A percentile compares a stretch with the other conserved stretches of the same genome.
Evolutionary conservation across 2,797 vertebrate species (phyloP).

Genomic region (Craterocephalus amniculus): DNA sequence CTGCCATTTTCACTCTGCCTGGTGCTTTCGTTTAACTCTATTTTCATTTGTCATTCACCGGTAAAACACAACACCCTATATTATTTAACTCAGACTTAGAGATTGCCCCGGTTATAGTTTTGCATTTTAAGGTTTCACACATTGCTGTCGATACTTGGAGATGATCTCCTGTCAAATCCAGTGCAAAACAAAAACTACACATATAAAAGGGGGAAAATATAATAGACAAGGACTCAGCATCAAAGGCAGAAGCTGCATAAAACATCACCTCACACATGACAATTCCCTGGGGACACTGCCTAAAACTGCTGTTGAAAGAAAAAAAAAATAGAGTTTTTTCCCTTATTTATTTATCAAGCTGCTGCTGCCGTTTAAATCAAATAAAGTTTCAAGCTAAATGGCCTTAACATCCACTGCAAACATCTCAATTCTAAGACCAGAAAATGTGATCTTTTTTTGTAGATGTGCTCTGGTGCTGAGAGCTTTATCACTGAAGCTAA

Average conservation of each 20-base stretch:
- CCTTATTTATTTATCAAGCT: conserved; percentile 1
- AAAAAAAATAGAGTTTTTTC: background rate
- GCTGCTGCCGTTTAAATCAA: background rate
- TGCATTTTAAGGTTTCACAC: too few relatives aligned
- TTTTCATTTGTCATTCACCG: too few relatives aligned
- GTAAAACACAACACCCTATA: too few relatives aligned
- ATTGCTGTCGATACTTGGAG: too few relatives aligned
- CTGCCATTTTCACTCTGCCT: too few relatives aligned
- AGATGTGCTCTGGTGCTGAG: background rate
- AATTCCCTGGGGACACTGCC: background rate
- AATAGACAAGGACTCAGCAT: background rate
- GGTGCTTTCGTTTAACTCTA: too few relatives aligned
- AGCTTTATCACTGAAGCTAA: conserved; percentile 1
- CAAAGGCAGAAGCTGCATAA: conserved; percentile 9
- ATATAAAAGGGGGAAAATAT: too few relatives aligned
- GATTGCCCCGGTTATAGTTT: too few relatives aligned
- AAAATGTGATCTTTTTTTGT: background rate
- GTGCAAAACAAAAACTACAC: background rate
- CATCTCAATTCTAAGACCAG: background rate
- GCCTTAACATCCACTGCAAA: background rate
- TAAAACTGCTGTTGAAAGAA: too few relatives aligned
- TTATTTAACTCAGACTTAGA: too few relatives aligned
- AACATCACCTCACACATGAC: conserved; percentile 19
- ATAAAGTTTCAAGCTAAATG: conserved; percentile 7
- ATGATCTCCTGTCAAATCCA: background rate